phyloP scores from a whole-genome alignment of 1,140 invertebrate genomes.

The Sogatella furcifera region DNA sequence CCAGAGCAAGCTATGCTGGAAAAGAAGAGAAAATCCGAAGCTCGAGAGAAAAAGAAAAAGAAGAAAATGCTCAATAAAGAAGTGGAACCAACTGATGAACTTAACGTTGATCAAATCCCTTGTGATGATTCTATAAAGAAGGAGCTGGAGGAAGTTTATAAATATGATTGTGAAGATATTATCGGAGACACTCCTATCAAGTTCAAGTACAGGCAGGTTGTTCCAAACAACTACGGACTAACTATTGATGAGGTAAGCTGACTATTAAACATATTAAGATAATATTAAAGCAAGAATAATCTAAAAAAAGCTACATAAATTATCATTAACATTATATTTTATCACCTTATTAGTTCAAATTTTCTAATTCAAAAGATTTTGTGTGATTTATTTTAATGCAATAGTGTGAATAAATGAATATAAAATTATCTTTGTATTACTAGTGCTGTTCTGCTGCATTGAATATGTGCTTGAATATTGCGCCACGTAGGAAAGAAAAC shows the following conservation, averaged over 20 bases:
- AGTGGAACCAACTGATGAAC: too few species aligned
- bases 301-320: neutral
- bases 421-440: too few species aligned
- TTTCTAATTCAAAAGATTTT: too few species aligned
- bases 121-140: slow-evolving; percentile 62
- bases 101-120: slow-evolving; percentile 6
- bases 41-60: slow-evolving; percentile 43
- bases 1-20: neutral
- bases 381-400: too few species aligned
- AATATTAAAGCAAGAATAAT: slow-evolving; percentile 2
- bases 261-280: slow-evolving; percentile 3
- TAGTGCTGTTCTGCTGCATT: too few species aligned
- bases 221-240: slow-evolving; percentile 87
- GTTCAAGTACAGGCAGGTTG: slow-evolving; percentile 86
- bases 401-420: too few species aligned
- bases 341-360: too few species aligned
- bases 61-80: slow-evolving; percentile 28
- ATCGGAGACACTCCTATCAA: slow-evolving; percentile 81
- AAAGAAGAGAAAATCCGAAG: slow-evolving; percentile 17
- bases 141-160: slow-evolving; percentile 91
- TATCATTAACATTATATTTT: too few species aligned
- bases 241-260: slow-evolving; percentile 69
- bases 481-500: too few species aligned
- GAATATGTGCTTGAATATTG: too few species aligned
- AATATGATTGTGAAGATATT: slow-evolving; percentile 89